phyloP scores from a whole-genome alignment of 2,113 vertebrate species.

The Axis porcinus region DNA sequence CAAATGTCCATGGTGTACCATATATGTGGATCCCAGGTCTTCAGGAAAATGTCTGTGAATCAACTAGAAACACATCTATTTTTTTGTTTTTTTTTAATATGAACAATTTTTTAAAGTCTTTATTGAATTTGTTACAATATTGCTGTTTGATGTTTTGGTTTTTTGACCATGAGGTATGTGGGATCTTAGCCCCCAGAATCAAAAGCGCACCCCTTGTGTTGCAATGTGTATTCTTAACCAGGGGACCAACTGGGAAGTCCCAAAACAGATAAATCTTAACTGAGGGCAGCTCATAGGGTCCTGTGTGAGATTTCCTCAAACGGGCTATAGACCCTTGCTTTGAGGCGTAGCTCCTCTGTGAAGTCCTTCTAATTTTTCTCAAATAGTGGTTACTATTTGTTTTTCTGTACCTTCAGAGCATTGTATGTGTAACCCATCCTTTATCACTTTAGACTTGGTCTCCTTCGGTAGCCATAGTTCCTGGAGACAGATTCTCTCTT shows the following conservation, averaged over 20 bases:
- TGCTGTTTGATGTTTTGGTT: neutral
- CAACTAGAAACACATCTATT: slow-evolving; percentile 6
- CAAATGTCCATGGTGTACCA: neutral
- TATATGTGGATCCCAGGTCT: neutral
- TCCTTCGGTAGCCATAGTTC: neutral
- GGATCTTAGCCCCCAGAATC: neutral
- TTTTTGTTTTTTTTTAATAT: neutral
- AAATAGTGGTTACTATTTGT: neutral
- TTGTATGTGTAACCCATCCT: neutral
- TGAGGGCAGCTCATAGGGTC: neutral
- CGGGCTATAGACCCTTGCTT: neutral
- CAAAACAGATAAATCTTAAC: neutral
- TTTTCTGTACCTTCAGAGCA: neutral
- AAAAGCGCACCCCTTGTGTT: neutral
- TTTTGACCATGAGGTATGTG: neutral
- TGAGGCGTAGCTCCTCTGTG: neutral
- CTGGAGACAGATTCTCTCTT: neutral
- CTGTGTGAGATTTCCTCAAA: neutral
- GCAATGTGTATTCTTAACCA: neutral
- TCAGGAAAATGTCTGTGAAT: neutral
- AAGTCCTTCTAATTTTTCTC: neutral
- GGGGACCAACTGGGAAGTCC: neutral
- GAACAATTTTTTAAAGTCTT: neutral
- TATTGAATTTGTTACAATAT: neutral
- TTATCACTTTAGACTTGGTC: neutral